phyloP scores from a whole-genome alignment of 30 jellyfish, hydroid and myxozoan genomes.

The Turritopsis dohrnii region DNA sequence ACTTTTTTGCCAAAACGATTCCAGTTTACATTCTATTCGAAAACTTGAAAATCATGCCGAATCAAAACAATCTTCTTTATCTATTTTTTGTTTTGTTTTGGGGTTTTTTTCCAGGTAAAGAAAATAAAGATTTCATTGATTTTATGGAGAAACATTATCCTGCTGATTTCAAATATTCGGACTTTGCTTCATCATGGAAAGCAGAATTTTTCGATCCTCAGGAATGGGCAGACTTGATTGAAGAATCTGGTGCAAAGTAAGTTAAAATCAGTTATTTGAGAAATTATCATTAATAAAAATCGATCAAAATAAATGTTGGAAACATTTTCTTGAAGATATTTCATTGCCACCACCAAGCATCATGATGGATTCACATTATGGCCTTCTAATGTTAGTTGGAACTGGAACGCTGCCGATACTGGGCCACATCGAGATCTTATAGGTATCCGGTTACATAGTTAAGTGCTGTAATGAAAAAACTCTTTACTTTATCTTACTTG shows the following conservation, averaged over 20 bases:
- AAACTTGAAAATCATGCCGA: too few relatives aligned
- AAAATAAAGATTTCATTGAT: conserved; percentile 31
- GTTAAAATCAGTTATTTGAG: too few relatives aligned
- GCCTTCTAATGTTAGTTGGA: conserved; percentile 35
- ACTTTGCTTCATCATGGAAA: conserved; percentile 66
- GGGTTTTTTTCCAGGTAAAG: conserved; percentile 29
- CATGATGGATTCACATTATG: conserved; percentile 36
- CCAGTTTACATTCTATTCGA: too few relatives aligned
- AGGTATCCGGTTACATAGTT: neutral
- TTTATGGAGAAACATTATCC: conserved; percentile 76
- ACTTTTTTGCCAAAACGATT: too few relatives aligned
- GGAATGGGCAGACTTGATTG: conserved; percentile 67
- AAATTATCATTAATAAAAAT: neutral
- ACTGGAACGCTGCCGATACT: conserved; percentile 31
- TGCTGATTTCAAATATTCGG: conserved; percentile 69
- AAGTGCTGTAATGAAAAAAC: too few relatives aligned
- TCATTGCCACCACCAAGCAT: conserved; percentile 27
- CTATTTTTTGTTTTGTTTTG: neutral
- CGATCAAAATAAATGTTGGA: neutral
- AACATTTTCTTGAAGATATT: conserved; percentile 14
- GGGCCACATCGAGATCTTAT: conserved; percentile 28
- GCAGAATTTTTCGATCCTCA: conserved; percentile 69
- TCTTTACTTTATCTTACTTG: too few relatives aligned
- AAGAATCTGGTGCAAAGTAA: conserved; percentile 94
- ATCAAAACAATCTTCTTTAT: too few relatives aligned